phyloP scores from a whole-genome alignment of 2,797 vertebrate species.

The Psittacula derbiana region DNA sequence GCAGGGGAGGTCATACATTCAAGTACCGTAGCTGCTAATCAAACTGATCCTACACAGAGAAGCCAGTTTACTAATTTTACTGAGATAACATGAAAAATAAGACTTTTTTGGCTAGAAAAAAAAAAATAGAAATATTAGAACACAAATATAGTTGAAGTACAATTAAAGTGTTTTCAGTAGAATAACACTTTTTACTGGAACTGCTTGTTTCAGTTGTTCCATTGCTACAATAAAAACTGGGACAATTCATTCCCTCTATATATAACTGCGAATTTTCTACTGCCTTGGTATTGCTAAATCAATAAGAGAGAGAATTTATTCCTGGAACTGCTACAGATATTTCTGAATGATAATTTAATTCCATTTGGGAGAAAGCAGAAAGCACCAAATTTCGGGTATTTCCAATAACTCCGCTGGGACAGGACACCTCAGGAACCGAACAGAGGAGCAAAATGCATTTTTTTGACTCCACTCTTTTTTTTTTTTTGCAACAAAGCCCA shows the following conservation, averaged over 20 bases:
- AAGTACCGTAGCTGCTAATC: not conserved
- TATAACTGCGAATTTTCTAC: conserved; percentile 16
- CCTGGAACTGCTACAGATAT: conserved; percentile 1
- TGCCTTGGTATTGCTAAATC: conserved; percentile 14
- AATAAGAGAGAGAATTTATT: conserved; percentile 12
- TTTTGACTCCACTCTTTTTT: not conserved
- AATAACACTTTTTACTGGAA: not conserved
- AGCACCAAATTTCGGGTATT: not conserved
- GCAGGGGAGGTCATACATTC: not conserved
- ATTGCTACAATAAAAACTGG: conserved; percentile 1
- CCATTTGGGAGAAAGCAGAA: not conserved
- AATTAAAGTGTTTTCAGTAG: not conserved
- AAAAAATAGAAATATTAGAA: not conserved
- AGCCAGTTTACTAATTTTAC: not conserved
- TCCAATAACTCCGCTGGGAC: not conserved
- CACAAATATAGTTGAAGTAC: not conserved
- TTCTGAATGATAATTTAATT: conserved; percentile 27
- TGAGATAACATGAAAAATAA: not conserved
- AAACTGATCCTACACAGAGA: not conserved
- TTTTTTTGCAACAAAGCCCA: not conserved
- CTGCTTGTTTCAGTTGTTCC: conserved; percentile 6
- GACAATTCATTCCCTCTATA: conserved; percentile 11
- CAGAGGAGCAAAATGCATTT: not conserved
- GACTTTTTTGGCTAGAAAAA: not conserved
- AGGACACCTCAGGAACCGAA: not conserved